Conservation (phyloP, 1,140 invertebrate genomes). For the Danaus plexippus region DNA sequence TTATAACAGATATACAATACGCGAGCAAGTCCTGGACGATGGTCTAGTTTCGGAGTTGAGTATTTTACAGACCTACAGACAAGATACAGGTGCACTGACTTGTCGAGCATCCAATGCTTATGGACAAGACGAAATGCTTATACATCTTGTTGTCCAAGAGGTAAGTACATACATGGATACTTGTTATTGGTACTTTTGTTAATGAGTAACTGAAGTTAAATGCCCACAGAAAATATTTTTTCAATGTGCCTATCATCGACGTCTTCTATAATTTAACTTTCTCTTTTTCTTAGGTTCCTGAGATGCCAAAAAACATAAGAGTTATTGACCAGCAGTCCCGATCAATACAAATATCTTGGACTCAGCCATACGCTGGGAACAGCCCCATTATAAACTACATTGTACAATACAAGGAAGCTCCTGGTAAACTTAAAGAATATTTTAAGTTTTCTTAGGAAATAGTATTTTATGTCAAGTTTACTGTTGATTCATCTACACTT, state of each 20-base stretch:
- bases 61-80: slow-evolving; percentile 85
- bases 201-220: no score
- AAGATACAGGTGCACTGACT: slow-evolving; percentile 91
- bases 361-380: slow-evolving; percentile 88
- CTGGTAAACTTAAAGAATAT: slow-evolving; percentile 73
- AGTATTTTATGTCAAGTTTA: no score
- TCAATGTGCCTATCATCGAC: no score
- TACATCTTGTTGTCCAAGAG: slow-evolving; percentile 92
- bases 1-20: slow-evolving; percentile 74
- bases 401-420: slow-evolving; percentile 87
- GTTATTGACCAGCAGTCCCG: slow-evolving; percentile 87
- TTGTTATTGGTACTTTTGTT: background rate
- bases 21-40: slow-evolving; percentile 82
- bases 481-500: no score
- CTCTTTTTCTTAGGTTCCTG: slow-evolving; percentile 77
- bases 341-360: slow-evolving; percentile 87
- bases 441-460: no score
- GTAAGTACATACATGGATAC: slow-evolving; percentile 23
- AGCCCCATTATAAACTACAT: slow-evolving; percentile 90
- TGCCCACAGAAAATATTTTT: no score
- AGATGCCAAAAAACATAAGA: slow-evolving; percentile 87
- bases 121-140: slow-evolving; percentile 91
- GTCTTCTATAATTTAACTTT: background rate
- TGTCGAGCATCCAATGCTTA: slow-evolving; percentile 91
- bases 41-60: slow-evolving; percentile 89